Percentiles rank a stretch among this genome's conserved stretches.
These are phyloP conservation scores for Myzus persicae DNA, from an alignment of 1,140 invertebrate genomes.

Conservation along the genomic window DNA sequence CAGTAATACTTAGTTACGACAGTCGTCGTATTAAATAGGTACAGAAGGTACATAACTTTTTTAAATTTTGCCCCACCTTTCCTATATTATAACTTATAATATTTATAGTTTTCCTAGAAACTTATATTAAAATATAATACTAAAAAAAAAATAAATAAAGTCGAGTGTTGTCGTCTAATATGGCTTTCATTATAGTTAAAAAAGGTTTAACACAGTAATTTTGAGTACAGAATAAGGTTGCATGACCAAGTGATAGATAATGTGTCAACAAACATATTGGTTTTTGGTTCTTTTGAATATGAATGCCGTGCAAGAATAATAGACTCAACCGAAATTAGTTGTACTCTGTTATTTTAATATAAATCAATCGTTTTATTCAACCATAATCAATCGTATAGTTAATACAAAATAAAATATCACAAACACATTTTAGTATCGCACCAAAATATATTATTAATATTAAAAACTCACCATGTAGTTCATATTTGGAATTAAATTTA, in stretches of 20 bases:
- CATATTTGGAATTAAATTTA: background rate
- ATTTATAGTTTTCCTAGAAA: background rate
- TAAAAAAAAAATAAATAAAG: no score
- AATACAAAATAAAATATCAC: background rate
- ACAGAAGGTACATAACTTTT: no score
- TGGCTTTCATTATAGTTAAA: background rate
- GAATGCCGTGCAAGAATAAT: background rate
- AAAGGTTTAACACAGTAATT: background rate
- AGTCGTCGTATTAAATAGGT: background rate
- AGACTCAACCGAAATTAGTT: background rate
- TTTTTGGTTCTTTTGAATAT: background rate
- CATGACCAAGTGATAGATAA: background rate
- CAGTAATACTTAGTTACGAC: background rate
- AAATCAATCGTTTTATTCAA: background rate
- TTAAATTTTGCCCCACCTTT: no score
- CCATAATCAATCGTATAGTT: background rate
- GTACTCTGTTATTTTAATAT: no score
- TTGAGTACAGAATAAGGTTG: background rate
- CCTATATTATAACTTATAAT: background rate
- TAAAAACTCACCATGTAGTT: background rate
- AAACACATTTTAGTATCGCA: background rate
- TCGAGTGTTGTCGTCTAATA: background rate
- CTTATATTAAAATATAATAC: no score
- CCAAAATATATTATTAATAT: background rate
- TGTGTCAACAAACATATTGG: background rate